Evolutionary conservation across 2,888 invertebrate genomes (phyloP), one percentile per base, ranked within the genome.

Genomic region (Leptinotarsa haldemani): DNA sequence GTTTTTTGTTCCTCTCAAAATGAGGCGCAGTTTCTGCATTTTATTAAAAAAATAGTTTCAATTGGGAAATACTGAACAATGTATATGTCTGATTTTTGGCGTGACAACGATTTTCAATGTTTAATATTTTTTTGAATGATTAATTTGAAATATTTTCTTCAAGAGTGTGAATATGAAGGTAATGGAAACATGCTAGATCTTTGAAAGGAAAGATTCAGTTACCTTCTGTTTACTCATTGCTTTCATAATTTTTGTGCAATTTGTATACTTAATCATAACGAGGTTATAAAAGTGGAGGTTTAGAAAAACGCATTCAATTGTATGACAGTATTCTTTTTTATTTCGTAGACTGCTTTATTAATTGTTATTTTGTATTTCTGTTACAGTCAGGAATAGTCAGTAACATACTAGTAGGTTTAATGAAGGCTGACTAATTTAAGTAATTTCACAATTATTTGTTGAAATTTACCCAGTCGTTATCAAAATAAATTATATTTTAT

Each of bases 401-500:
- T 61, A 40, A 20, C 12, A 1, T 56, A 61, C n/a, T 30, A 25
- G 30, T 40, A 61, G 30, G 15, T 61, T 40, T 30, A 16, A 61
- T 30, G 1, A 61, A 61, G 61, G 61, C 61, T 61, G 61, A 30
- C 61, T 61, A 61, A 61, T 61, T 40, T 40, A 61, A 61, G 61
- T 40, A 9, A 61, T 25, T 4, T 25, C 16, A 30, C 9, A 15
- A 15, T 25, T 61, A 18, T 30, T 20, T 25, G 25, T 61, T 61
- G 61, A 61, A 61, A 61, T 61, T 61, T 61, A 61, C 18, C 20
- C 61, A 61, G 61, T 61, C 7, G 12, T 61, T 61, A 40, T 18
- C 30, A n/a, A 61, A 61, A 30, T 61, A n/a, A 61, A 61, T 16
- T 61, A 61, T 61, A 61, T 61, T 61, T 61, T 61, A 40, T 61